Conservation (phyloP, 2,113 vertebrate species). For the Rhizomys pruinosus region DNA sequence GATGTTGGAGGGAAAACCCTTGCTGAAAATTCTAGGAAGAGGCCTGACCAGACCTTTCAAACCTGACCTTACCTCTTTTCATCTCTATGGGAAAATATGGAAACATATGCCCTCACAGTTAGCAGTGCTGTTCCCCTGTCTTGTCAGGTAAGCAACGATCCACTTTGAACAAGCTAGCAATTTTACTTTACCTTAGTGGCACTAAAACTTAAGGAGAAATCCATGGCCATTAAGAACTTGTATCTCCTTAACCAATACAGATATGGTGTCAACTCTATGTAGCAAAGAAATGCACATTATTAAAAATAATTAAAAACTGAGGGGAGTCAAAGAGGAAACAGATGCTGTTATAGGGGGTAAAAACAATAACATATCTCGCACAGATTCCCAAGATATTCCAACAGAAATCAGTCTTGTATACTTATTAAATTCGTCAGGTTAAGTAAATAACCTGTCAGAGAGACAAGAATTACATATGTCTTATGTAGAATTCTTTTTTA, state of each 20-base stretch:
- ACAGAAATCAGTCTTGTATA: neutral
- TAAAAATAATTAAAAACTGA: neutral
- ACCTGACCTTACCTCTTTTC: neutral
- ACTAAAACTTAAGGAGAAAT: neutral
- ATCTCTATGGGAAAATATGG: neutral
- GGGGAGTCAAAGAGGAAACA: too few relatives aligned
- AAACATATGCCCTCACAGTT: neutral
- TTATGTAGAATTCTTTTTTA: too few relatives aligned
- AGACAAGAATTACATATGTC: neutral
- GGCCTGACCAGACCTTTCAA: neutral
- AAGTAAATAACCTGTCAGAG: neutral
- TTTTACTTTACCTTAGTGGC: neutral
- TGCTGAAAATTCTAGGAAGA: slow-evolving; percentile 29
- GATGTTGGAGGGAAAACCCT: slow-evolving; percentile 4
- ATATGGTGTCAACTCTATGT: neutral
- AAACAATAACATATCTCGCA: neutral
- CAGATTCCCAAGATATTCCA: neutral
- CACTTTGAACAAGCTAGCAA: neutral
- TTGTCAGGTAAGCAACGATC: neutral
- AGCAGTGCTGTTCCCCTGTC: neutral
- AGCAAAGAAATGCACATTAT: neutral
- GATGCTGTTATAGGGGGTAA: neutral
- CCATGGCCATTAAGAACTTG: neutral
- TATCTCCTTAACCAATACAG: neutral
- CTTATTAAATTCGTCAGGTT: neutral